Conservation (phyloP, 2,113 vertebrate genomes). For the Psophia crepitans region DNA sequence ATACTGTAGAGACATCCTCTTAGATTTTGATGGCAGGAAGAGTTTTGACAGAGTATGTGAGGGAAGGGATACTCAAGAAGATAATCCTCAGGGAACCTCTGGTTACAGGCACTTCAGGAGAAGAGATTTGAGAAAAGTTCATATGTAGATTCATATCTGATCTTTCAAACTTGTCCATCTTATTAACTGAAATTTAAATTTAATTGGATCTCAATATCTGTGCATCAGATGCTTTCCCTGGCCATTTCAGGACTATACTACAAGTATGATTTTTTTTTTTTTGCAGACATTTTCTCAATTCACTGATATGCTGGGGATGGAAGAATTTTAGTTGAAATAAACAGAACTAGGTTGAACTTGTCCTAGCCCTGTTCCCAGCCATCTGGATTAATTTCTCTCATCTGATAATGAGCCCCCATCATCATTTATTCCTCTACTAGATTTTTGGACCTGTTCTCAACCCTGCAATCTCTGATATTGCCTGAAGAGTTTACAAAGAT, state of each 20-base stretch:
- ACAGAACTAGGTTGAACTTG: slow-evolving; percentile 7
- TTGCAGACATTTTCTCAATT: background rate
- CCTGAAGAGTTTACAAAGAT: slow-evolving; percentile 38
- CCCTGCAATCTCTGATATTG: slow-evolving; percentile 24
- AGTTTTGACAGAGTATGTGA: background rate
- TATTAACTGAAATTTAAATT: background rate
- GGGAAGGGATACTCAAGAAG: background rate
- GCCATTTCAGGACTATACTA: background rate
- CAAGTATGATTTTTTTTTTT: background rate
- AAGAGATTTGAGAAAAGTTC: background rate
- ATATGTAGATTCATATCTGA: background rate
- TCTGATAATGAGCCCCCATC: slow-evolving; percentile 21
- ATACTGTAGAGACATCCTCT: background rate
- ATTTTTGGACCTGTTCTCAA: slow-evolving; percentile 10
- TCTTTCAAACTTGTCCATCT: background rate
- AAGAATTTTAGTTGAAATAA: background rate
- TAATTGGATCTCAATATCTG: background rate
- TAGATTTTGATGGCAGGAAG: background rate
- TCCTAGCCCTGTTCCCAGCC: background rate
- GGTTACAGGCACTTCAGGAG: background rate
- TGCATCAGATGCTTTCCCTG: background rate
- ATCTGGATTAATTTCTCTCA: slow-evolving; percentile 48
- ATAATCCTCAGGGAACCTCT: background rate
- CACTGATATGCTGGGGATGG: background rate
- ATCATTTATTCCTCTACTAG: slow-evolving; percentile 25